Percentiles rank a stretch among this genome's conserved stretches.
Evolutionary conservation across 2,113 vertebrate genomes (phyloP).

Genomic region (Chionis minor): DNA sequence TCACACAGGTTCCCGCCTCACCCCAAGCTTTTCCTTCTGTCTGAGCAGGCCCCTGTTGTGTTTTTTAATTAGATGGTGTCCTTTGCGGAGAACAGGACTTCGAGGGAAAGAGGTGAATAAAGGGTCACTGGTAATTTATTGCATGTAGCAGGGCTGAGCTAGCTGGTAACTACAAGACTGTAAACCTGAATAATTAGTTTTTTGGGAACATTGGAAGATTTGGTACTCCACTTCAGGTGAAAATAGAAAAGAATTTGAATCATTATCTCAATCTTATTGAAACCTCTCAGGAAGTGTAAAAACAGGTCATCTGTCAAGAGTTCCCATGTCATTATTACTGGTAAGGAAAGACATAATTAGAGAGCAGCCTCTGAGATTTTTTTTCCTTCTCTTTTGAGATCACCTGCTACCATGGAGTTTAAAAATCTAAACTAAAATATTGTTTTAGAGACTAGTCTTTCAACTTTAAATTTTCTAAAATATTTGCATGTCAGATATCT

Average conservation of each 20-base stretch:
- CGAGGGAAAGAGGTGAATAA: slow-evolving; percentile 16
- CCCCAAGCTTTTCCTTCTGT: neutral
- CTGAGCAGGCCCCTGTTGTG: neutral
- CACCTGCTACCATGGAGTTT: neutral
- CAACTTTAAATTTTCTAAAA: neutral
- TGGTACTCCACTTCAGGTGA: neutral
- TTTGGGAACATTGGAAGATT: neutral
- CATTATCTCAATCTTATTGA: neutral
- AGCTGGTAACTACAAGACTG: neutral
- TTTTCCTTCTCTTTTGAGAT: neutral
- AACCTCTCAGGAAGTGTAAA: neutral
- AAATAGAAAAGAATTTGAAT: neutral
- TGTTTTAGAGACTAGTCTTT: neutral
- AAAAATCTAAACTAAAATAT: neutral
- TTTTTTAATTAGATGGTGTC: slow-evolving; percentile 16
- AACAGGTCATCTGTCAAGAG: neutral
- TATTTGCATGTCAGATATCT: neutral
- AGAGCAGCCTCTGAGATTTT: neutral
- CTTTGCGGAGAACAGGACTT: neutral
- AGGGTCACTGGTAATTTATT: slow-evolving; percentile 18
- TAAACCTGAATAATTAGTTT: slow-evolving; percentile 7
- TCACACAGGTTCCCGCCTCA: neutral
- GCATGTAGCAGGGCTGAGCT: neutral
- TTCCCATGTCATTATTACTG: neutral
- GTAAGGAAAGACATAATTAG: neutral